A percentile compares a stretch with the other conserved stretches of the same genome.
Evolutionary conservation across 2,113 vertebrate genomes (phyloP).

Genomic region (Myanophis thanlyinensis): DNA sequence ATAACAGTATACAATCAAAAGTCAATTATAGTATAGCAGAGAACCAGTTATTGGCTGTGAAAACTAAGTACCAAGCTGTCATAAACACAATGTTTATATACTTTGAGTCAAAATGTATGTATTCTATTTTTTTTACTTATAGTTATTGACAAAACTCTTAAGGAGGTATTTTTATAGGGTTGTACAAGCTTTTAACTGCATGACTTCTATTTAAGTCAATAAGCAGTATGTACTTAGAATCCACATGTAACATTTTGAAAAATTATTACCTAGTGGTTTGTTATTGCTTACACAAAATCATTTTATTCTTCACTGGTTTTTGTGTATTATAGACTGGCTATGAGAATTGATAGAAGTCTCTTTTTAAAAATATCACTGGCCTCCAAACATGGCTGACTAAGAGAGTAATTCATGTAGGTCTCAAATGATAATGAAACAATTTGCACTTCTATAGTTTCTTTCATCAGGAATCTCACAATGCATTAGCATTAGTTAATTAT

Average conservation of each 20-base stretch:
- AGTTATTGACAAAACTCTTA: conserved; percentile 67
- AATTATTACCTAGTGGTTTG: conserved; percentile 51
- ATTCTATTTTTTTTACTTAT: conserved; percentile 61
- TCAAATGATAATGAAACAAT: conserved; percentile 40
- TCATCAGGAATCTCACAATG: not conserved
- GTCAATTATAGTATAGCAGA: conserved; percentile 60
- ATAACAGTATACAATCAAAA: conserved; percentile 58
- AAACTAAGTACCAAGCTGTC: conserved; percentile 61
- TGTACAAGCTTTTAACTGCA: conserved; percentile 57
- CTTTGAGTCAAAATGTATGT: conserved; percentile 58
- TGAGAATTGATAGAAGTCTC: conserved; percentile 21
- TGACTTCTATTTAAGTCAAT: conserved; percentile 63
- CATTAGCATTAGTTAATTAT: conserved; percentile 53
- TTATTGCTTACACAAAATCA: conserved; percentile 42
- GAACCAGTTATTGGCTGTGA: conserved; percentile 54
- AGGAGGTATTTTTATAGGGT: conserved; percentile 52
- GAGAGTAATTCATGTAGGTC: conserved; percentile 27
- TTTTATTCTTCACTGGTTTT: conserved; percentile 50
- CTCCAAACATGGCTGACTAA: conserved; percentile 42
- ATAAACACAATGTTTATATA: conserved; percentile 67
- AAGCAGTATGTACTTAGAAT: conserved; percentile 59
- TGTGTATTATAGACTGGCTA: conserved; percentile 26
- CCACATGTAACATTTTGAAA: conserved; percentile 57
- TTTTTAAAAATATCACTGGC: conserved; percentile 20
- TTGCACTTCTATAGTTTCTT: conserved; percentile 45